Evolutionary conservation across 37 sponge, comb jelly and placozoan genomes (phyloP), one percentile per base, ranked within the genome.

Genomic region (Halisarca cf. caerulea): DNA sequence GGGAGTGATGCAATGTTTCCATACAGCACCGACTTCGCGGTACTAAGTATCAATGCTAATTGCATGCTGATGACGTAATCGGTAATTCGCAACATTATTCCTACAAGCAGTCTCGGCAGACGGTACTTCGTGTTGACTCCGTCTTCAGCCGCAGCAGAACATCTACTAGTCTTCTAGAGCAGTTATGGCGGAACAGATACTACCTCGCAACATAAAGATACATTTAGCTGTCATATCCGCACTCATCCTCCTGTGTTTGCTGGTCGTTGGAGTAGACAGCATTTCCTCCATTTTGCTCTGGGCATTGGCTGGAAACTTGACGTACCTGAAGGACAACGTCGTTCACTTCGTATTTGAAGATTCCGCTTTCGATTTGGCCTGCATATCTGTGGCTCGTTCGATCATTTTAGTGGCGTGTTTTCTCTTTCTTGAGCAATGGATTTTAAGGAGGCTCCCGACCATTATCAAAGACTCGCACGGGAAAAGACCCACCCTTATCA

Each of bases 311-410:
- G 93, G 93, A 0, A 80, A 79, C 44, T 41, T 79, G 2, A 11
- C 32, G 0, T 88, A 91, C 57, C 69, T 94, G 60, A 84, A 89
- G 53, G 45, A 83, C 42, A 94, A 86, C 70, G 88, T 94, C 33
- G 64, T 80, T n/a, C 73, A 85, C 21, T 94, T 91, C 85, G 84
- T 86, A 23, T 86, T 90, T 39, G 47, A 47, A 3, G 66, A 77
- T 21, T 91, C 95, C 3, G 83, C 87, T 14, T 94, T 94, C 42
- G 95, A 94, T 53, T 62, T 94, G 82, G 95, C 86, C 57, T 83
- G 82, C 57, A 15, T 94, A 14, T 84, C 95, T 35, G 88, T 85
- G n/a, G 84, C 74, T 5, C 47, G 88, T 24, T 83, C 86, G 27
- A 14, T 90, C 32, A 30, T 94, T 32, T 80, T 93, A 23, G 59